Evolutionary conservation across 2,888 invertebrate species (phyloP).

Genomic region (Miltochrista miniata): DNA sequence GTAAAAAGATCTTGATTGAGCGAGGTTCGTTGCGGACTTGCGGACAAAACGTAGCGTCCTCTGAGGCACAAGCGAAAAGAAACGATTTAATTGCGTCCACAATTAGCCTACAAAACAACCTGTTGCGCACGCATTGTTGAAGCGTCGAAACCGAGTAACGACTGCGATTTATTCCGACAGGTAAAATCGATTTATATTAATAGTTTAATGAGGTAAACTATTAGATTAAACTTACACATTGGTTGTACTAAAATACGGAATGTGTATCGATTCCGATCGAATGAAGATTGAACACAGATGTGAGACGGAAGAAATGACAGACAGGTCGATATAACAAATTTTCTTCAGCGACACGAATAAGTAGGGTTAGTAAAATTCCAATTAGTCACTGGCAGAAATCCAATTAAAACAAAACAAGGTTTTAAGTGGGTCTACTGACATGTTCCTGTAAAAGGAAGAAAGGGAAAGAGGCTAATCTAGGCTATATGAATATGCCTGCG

Average conservation of each 20-base stretch:
- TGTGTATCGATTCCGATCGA: neutral
- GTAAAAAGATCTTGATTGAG: constrained; percentile 51
- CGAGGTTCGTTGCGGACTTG: constrained; percentile 56
- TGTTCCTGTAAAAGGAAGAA: neutral
- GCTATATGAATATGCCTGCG: too few species aligned
- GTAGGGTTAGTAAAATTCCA: constrained; percentile 36
- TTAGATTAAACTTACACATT: too few species aligned
- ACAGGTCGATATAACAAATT: too few species aligned
- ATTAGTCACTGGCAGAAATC: constrained; percentile 56
- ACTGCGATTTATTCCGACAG: constrained; percentile 34
- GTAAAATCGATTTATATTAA: constrained; percentile 21
- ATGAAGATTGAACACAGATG: too few species aligned
- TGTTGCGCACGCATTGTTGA: constrained; percentile 60
- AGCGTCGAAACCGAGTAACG: constrained; percentile 47
- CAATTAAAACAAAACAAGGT: constrained; percentile 45
- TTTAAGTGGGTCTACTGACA: constrained; percentile 42
- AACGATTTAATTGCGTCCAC: constrained; percentile 68
- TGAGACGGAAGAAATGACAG: too few species aligned
- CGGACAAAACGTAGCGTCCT: constrained; percentile 57
- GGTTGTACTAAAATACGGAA: too few species aligned
- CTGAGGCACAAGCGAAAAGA: constrained; percentile 58
- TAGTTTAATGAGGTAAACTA: neutral
- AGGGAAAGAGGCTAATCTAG: too few species aligned
- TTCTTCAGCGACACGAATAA: too few species aligned
- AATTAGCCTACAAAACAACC: constrained; percentile 74